phyloP scores from a whole-genome alignment of 2,113 vertebrate species.

The Bujurquina vittata region DNA sequence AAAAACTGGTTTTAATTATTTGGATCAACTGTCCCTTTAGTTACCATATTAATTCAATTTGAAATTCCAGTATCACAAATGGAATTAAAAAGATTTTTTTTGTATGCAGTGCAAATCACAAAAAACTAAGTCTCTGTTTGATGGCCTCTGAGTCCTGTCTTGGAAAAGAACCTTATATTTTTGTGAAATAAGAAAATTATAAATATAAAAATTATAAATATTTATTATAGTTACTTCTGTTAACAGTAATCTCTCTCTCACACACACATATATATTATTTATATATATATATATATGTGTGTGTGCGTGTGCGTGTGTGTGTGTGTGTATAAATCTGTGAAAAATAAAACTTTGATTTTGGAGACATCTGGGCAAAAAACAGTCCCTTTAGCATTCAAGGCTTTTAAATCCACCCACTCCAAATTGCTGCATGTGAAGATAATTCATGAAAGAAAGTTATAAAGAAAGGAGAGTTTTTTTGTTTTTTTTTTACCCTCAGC shows the following conservation, averaged over 20 bases:
- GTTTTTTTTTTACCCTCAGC: neutral
- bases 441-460: neutral
- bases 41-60: neutral
- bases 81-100: neutral
- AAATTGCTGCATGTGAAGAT: neutral
- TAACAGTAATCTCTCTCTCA: neutral
- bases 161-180: neutral
- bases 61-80: neutral
- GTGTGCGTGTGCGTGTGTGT: too few species aligned
- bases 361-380: neutral
- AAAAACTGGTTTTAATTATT: neutral
- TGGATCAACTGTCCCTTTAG: neutral
- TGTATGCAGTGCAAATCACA: neutral
- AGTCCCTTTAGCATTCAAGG: neutral
- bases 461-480: neutral
- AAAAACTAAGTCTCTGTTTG: neutral
- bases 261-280: neutral
- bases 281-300: too few species aligned
- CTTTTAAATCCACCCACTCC: neutral
- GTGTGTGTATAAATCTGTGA: too few species aligned
- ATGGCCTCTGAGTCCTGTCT: neutral
- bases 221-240: neutral
- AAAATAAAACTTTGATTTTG: neutral
- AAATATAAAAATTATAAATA: neutral
- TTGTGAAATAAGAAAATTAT: neutral